phyloP scores from a whole-genome alignment of 2,888 invertebrate genomes.

The Sipha maydis region DNA sequence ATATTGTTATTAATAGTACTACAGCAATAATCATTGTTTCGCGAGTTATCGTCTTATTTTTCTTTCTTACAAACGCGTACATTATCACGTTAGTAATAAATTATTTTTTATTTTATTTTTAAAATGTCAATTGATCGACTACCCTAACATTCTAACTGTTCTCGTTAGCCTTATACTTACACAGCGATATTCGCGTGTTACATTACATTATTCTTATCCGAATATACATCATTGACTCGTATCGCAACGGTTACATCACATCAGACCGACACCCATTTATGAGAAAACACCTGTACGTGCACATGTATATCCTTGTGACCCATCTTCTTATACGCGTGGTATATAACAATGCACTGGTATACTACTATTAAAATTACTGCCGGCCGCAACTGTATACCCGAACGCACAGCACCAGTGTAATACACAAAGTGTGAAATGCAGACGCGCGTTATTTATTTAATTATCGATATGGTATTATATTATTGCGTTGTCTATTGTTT shows the following conservation, averaged over 20 bases:
- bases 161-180: conserved; percentile 28
- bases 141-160: not conserved
- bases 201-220: not conserved
- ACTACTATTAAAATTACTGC: not conserved
- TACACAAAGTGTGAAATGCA: conserved; percentile 14
- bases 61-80: no score
- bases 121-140: conserved; percentile 25
- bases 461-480: conserved; percentile 22
- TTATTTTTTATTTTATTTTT: no score
- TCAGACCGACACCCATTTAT: not conserved
- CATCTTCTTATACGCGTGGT: conserved; percentile 1
- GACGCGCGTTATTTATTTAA: conserved; percentile 29
- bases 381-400: not conserved
- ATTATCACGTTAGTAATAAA: no score
- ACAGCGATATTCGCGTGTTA: not conserved
- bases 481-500: conserved; percentile 35
- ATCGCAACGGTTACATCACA: conserved; percentile 4
- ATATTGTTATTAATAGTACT: not conserved
- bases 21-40: not conserved
- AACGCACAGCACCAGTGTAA: not conserved
- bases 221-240: not conserved
- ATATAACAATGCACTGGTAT: conserved; percentile 24
- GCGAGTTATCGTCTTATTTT: not conserved
- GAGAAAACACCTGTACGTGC: conserved; percentile 15
- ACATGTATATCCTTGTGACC: conserved; percentile 12